Base-by-base conservation (phyloP, 1,140 invertebrate species). In the Euglossa dilemma region DNA sequence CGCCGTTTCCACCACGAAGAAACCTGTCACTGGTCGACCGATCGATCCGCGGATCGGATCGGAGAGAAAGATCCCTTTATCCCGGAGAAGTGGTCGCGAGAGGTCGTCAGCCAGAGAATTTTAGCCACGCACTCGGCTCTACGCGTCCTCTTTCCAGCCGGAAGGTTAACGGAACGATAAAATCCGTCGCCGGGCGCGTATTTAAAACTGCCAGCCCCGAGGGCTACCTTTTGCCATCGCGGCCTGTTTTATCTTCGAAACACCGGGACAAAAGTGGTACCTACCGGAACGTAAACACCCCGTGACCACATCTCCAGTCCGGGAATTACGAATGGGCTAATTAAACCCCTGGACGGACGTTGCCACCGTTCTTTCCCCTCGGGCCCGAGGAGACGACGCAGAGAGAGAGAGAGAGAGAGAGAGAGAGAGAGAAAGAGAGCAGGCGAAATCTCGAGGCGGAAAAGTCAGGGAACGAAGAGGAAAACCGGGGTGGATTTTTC, bases 401-500 rank as follows among this genome's bases (percentile, higher is more conserved):
- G 36, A n/a, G n/a, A n/a, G n/a, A n/a, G n/a, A n/a, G n/a, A n/a
- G n/a, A n/a, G n/a, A n/a, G n/a, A n/a, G n/a, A n/a, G n/a, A n/a
- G n/a, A n/a, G n/a, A n/a, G n/a, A n/a, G n/a, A n/a, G n/a, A n/a
- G n/a, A n/a, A n/a, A n/a, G n/a, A n/a, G n/a, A 50, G 0, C 8
- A 12, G 7, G 9, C 0, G 5, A 6, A 6, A 12, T 54, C 16
- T 16, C 52, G 52, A 14, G 36, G 36, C 45, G 63, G 43, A 66
- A 45, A 66, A 18, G 6, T 4, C n/a, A 3, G 52, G 52, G 28
- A 43, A 47, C n/a, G 6, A 36, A 12, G 25, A 0, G 11, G 25
- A 57, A 54, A n/a, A 25, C 18, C 50, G 4, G 28, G 23, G 25
- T 64, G 76, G 86, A 86, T 90, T 90, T 88, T 85, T 88, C 80